Base-by-base conservation (phyloP, 1,140 invertebrate genomes). In the Pomacea maculata region DNA sequence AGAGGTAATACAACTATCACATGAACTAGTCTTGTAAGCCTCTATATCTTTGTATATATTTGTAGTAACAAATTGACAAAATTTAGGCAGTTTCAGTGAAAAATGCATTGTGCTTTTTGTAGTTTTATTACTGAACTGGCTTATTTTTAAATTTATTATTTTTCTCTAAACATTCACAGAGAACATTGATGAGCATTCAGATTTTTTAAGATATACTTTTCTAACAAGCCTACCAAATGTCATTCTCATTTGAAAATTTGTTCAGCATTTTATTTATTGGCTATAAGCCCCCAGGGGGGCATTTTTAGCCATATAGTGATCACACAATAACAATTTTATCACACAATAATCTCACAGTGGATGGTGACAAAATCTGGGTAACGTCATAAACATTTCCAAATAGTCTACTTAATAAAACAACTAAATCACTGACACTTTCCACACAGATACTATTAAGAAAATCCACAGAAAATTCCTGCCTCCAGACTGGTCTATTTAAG, bases 1-100 rank as follows among this genome's bases (percentile, higher is more conserved):
- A 94, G 85, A 94, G 92, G 82, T 91, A 83, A 85, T 78, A 57
- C 34, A 25, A 67, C 29, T 12, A n/a, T 45, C 54, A 65, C 25
- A 8, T 74, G 19, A 55, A 70, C 15, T 61, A 34, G 45, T 12
- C 29, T 19, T 12, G 29, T 34, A 21, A 29, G 12, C 6, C 72
- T 54, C 12, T 45, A 52, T 9, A 74, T 45, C 45, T 21, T 34
- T 45, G 21, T 34, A 9, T 73, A 52, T 11, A 9, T 34, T 25
- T 45, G 7, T 15, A 12, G 19, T 74, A 15, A 21, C 21, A 17
- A 52, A 11, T 11, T 21, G 4, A 74, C 9, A 52, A 29, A 25
- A 21, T 79, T 61, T 78, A 68, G 71, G 54, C 25, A 34, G 78
- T 63, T 25, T 25, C 25, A 67, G 17, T 67, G 25, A 67, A 67